Conservation (phyloP, 2,797 vertebrate genomes). For the Pristis pectinata region DNA sequence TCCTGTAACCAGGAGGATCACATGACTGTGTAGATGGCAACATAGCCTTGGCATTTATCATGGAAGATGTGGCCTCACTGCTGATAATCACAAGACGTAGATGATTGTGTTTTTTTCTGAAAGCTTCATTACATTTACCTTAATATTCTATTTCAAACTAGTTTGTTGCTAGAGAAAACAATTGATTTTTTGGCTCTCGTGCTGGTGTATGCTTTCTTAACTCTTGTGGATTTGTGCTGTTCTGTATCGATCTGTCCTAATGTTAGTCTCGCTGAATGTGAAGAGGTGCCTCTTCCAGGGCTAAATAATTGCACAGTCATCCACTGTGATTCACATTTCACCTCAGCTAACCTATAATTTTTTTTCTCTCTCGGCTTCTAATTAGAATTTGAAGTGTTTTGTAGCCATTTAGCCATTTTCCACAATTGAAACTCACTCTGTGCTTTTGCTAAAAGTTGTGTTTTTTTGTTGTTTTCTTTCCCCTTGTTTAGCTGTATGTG, state of each 20-base stretch:
- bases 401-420: neutral
- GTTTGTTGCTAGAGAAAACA: constrained; percentile 37
- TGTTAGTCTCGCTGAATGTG: constrained; percentile 43
- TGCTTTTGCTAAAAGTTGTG: neutral
- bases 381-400: constrained; percentile 15
- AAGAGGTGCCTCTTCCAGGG: neutral
- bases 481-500: neutral
- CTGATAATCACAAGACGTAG: neutral
- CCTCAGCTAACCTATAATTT: neutral
- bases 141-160: constrained; percentile 40
- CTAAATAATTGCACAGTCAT: constrained; percentile 19
- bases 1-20: neutral
- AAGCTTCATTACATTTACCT: constrained; percentile 44
- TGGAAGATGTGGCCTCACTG: neutral
- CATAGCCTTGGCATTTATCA: neutral
- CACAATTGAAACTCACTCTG: neutral
- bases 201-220: constrained; percentile 46
- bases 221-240: constrained; percentile 45
- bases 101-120: constrained; percentile 24
- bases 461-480: neutral
- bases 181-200: constrained; percentile 43
- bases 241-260: constrained; percentile 48
- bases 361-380: neutral
- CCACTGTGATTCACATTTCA: constrained; percentile 4
- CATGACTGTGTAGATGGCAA: neutral